A percentile compares a stretch with the other conserved stretches of the same genome.
Evolutionary conservation across 2,888 invertebrate genomes (phyloP).

Genomic region (Euzophera pinguis): DNA sequence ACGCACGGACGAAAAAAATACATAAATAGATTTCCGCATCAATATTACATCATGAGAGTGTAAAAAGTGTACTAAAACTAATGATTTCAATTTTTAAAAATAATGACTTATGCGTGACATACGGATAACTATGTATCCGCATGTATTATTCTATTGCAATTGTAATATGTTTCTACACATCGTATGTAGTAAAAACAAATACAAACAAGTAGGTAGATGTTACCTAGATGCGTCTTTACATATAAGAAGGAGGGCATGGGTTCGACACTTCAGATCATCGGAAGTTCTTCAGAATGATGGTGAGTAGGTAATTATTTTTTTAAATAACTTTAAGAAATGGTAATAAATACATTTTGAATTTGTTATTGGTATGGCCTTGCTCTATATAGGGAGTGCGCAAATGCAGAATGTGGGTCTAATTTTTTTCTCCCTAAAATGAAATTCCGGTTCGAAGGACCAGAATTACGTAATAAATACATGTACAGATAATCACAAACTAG

Average conservation of each 20-base stretch:
- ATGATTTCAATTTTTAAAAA: neutral
- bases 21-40: neutral
- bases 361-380: neutral
- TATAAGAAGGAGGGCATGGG: neutral
- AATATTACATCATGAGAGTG: neutral
- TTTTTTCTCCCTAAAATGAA: too few species aligned
- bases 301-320: neutral
- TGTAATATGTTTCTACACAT: neutral
- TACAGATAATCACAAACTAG: too few species aligned
- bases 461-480: too few species aligned
- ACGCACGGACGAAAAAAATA: too few species aligned
- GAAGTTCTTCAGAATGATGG: neutral
- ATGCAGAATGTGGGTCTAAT: too few species aligned
- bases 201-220: neutral
- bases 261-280: neutral
- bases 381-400: too few species aligned
- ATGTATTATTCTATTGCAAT: neutral
- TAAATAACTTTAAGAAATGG: too few species aligned
- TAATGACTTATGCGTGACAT: constrained; percentile 10
- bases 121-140: neutral
- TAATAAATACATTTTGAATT: too few species aligned
- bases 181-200: neutral
- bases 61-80: neutral
- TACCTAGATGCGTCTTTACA: neutral
- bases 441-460: too few species aligned